Percentiles rank a stretch among this genome's conserved stretches.
Conservation (phyloP, 2,113 vertebrate genomes). For the Oreocharis arfaki region DNA sequence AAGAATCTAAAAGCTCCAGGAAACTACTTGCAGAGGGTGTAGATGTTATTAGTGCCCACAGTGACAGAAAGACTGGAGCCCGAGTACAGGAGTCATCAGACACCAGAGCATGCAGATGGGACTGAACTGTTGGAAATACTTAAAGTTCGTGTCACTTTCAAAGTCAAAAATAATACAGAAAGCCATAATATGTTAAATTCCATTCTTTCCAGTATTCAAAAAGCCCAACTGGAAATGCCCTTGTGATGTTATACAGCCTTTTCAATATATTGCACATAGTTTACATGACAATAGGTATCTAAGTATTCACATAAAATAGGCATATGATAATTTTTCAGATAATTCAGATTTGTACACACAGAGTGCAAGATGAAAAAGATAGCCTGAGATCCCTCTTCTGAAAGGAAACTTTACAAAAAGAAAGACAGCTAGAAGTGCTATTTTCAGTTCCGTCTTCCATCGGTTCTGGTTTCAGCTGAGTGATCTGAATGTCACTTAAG, state of each 20-base stretch:
- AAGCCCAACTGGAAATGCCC: not conserved
- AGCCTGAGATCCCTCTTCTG: not conserved
- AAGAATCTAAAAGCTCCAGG: not conserved
- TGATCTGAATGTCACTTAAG: not conserved
- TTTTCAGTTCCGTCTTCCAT: not conserved
- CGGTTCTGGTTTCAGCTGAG: not conserved
- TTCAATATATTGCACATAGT: not conserved
- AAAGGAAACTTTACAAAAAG: not conserved
- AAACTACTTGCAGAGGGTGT: not conserved
- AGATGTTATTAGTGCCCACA: not conserved
- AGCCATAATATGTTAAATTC: not conserved
- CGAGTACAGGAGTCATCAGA: not conserved
- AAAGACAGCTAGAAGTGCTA: not conserved
- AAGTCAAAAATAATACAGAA: not conserved
- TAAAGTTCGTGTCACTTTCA: not conserved
- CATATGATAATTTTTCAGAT: not conserved
- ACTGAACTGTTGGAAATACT: not conserved
- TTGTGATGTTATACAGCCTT: not conserved
- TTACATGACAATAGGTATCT: not conserved
- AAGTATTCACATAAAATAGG: not conserved
- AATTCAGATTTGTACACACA: not conserved
- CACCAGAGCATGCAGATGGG: not conserved
- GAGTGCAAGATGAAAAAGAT: not conserved
- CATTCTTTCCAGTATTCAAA: not conserved
- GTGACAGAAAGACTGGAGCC: not conserved